phyloP scores from a whole-genome alignment of 2,797 vertebrate species.

The Poliocrania exsul region DNA sequence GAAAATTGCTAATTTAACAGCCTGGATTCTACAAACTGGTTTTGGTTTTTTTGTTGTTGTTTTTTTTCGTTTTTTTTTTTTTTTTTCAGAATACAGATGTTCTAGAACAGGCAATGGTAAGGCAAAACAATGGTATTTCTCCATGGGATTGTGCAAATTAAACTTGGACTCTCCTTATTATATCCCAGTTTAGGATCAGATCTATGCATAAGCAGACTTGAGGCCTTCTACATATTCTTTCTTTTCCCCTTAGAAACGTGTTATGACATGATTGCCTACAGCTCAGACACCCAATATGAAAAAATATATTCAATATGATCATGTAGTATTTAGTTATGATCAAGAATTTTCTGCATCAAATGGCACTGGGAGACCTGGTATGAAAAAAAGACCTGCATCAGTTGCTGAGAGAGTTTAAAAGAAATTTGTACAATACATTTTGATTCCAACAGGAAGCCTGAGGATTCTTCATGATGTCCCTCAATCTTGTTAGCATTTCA shows the following conservation, averaged over 20 bases:
- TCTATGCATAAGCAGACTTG: not conserved
- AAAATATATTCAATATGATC: not conserved
- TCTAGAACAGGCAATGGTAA: not conserved
- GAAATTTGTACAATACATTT: not conserved
- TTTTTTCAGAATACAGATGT: not conserved
- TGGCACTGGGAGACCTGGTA: fast-evolving
- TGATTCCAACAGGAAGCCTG: not conserved
- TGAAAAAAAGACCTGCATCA: not conserved
- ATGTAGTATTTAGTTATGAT: fast-evolving
- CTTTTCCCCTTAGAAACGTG: not conserved
- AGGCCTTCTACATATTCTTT: not conserved
- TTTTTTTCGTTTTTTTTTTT: not conserved
- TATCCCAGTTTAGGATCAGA: not conserved
- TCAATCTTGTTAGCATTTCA: not conserved
- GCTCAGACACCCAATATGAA: not conserved
- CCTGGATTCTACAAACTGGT: fast-evolving
- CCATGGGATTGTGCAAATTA: not conserved
- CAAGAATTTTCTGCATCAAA: not conserved
- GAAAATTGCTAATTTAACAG: not conserved
- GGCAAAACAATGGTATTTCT: not conserved
- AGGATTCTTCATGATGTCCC: not conserved
- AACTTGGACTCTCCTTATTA: not conserved
- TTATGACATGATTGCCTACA: not conserved
- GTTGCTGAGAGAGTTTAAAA: not conserved
- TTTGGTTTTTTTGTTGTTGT: no score